Percentiles rank a stretch among this genome's conserved stretches.
Evolutionary conservation across 2,797 vertebrate genomes (phyloP).

Genomic region (Gallinago nigripennis): DNA sequence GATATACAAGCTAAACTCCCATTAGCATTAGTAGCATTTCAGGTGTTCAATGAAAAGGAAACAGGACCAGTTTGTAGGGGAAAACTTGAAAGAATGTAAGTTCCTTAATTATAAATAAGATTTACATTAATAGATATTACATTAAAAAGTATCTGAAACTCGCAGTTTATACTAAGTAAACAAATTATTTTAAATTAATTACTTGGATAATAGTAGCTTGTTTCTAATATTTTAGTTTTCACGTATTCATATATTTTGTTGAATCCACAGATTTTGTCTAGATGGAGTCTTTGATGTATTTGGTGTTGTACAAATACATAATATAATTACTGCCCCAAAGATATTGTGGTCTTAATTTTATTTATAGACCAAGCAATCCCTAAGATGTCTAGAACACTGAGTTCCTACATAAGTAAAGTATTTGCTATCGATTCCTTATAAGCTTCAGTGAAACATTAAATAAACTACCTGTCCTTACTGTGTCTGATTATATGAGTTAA

Average conservation of each 20-base stretch:
- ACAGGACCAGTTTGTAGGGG: neutral
- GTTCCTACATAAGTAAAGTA: neutral
- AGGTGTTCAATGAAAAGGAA: neutral
- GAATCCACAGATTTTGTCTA: neutral
- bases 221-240: neutral
- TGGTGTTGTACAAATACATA: neutral
- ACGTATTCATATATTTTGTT: neutral
- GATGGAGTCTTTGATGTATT: neutral
- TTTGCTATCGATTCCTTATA: neutral
- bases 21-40: neutral
- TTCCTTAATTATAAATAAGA: conserved; percentile 5
- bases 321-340: neutral
- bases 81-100: neutral
- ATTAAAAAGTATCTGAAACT: neutral
- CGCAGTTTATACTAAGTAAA: neutral
- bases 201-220: neutral
- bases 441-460: neutral
- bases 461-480: neutral
- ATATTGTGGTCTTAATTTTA: neutral
- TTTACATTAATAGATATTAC: neutral
- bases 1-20: conserved; percentile 6
- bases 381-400: neutral
- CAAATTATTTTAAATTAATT: neutral
- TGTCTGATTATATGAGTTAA: neutral
- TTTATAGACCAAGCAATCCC: neutral